These are phyloP conservation scores for Psittacara wagleri DNA, from an alignment of 2,113 vertebrate species.

Conservation along the genomic window DNA sequence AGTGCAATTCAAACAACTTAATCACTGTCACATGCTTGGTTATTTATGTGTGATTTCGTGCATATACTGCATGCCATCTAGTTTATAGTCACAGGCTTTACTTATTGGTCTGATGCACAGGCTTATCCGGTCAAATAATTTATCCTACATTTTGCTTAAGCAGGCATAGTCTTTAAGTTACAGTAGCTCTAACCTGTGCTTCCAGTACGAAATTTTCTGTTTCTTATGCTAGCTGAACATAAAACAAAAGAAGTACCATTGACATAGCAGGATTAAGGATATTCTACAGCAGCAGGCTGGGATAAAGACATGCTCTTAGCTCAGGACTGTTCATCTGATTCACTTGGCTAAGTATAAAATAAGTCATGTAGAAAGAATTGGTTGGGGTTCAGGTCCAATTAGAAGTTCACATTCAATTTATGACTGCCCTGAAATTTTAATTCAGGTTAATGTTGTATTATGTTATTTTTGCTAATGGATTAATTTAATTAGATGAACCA, in stretches of 20 bases:
- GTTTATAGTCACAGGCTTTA: neutral
- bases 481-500: neutral
- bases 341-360: neutral
- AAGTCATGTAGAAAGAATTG: neutral
- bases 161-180: neutral
- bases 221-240: neutral
- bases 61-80: accelerated
- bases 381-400: neutral
- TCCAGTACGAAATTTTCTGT: neutral
- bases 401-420: neutral
- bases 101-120: neutral
- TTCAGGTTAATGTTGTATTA: neutral
- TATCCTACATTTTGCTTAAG: neutral
- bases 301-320: neutral
- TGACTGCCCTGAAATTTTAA: neutral
- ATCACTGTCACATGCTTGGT: accelerated
- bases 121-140: neutral
- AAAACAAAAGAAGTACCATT: neutral
- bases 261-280: neutral
- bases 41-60: neutral
- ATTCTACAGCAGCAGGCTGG: neutral
- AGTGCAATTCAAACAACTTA: neutral
- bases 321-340: neutral
- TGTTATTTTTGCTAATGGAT: neutral
- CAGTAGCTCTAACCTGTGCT: neutral